phyloP scores from a whole-genome alignment of 2,888 invertebrate species.

The Parnassius apollo region DNA sequence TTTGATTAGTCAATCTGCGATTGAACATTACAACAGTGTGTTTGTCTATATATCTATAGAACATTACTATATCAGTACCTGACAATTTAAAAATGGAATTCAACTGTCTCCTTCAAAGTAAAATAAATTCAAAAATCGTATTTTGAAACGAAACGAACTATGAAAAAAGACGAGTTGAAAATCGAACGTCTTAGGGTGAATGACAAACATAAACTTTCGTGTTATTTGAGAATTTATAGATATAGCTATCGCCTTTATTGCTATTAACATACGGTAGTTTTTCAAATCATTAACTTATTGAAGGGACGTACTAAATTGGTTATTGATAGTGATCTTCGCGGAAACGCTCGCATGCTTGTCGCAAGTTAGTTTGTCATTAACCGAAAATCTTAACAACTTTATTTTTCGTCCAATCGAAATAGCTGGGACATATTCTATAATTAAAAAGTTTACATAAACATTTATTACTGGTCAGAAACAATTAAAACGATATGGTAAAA shows the following conservation, averaged over 20 bases:
- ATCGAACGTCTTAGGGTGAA: constrained; percentile 52
- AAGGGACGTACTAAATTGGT: constrained; percentile 53
- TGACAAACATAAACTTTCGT: constrained; percentile 32
- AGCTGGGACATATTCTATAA: constrained; percentile 17
- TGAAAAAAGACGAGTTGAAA: constrained; percentile 43
- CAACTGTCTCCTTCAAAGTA: constrained; percentile 23
- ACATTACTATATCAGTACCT: too few species aligned
- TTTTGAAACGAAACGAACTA: constrained; percentile 25
- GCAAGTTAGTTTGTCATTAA: constrained; percentile 39
- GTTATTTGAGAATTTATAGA: constrained; percentile 24
- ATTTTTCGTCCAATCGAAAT: constrained; percentile 63
- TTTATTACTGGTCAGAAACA: too few species aligned
- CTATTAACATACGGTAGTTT: constrained; percentile 38
- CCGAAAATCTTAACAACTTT: constrained; percentile 62
- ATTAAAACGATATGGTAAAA: too few species aligned
- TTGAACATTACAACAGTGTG: too few species aligned
- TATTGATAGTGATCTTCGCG: constrained; percentile 59
- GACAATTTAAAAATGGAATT: constrained; percentile 10
- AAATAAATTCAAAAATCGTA: constrained; percentile 29
- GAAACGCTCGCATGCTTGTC: constrained; percentile 58
- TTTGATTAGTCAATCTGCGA: too few species aligned
- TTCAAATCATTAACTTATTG: constrained; percentile 36
- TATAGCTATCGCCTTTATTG: constrained; percentile 27
- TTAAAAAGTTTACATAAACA: not conserved
- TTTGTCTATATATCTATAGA: too few species aligned